Conservation (phyloP, 2,888 invertebrate species). For the Napeogenes sylphis region DNA sequence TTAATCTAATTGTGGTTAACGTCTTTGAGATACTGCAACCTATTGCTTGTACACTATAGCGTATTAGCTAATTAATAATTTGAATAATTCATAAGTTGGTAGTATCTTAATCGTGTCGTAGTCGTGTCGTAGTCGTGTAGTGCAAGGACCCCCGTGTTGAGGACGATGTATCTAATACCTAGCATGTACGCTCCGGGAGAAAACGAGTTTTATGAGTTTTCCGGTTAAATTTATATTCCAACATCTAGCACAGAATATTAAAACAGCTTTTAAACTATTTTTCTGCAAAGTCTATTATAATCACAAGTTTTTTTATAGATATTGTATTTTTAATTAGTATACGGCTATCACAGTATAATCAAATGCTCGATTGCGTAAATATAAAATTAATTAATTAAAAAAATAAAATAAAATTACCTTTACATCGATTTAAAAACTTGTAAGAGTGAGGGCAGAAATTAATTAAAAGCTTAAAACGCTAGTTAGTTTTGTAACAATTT, state of each 20-base stretch:
- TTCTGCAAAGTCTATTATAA: background rate
- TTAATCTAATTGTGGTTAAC: no score
- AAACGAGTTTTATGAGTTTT: constrained; percentile 7
- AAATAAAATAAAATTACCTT: no score
- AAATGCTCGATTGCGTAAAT: no score
- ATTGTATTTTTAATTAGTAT: background rate
- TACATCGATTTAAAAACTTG: no score
- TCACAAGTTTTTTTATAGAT: background rate
- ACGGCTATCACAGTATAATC: background rate
- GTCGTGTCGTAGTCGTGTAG: constrained; percentile 6
- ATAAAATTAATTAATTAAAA: no score
- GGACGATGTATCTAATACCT: constrained; percentile 6
- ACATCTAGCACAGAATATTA: constrained; percentile 7
- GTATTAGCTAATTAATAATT: no score
- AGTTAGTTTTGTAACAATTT: constrained; percentile 3
- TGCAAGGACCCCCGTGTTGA: background rate
- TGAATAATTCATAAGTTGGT: no score
- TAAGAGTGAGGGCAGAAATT: no score
- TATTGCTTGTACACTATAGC: no score
- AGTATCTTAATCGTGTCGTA: no score
- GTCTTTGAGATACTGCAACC: no score
- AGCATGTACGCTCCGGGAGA: constrained; percentile 3
- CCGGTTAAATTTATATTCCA: constrained; percentile 5
- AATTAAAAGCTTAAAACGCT: no score
- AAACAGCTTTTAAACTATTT: constrained; percentile 4